Evolutionary conservation across 2,113 vertebrate genomes (phyloP).

Genomic region (Gasterosteus nipponicus): DNA sequence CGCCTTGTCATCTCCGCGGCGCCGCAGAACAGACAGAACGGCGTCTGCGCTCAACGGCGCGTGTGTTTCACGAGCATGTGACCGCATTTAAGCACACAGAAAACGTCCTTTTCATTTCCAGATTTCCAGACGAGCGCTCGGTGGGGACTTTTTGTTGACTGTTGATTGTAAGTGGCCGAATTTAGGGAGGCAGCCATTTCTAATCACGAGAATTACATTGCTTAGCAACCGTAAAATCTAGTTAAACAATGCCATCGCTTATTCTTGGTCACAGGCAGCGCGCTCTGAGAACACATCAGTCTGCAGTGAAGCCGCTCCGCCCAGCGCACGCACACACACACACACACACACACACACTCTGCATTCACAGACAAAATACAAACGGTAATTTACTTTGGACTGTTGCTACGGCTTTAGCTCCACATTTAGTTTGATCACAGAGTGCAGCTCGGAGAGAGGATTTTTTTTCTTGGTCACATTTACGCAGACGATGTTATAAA

Average conservation of each 20-base stretch:
- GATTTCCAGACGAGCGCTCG: conserved; percentile 59
- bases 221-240: conserved; percentile 85
- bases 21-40: conserved; percentile 26
- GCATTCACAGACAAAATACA: conserved; percentile 64
- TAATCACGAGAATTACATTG: conserved; percentile 84
- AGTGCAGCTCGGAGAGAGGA: conserved; percentile 49
- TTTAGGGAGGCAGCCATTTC: conserved; percentile 84
- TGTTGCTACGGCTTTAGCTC: conserved; percentile 63
- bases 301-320: conserved; percentile 73
- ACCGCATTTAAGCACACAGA: conserved; percentile 29
- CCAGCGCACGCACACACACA: conserved; percentile 50
- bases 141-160: conserved; percentile 78
- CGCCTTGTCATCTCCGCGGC: conserved; percentile 51
- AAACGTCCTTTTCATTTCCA: conserved; percentile 22
- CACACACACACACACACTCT: conserved; percentile 23
- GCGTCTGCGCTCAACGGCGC: not conserved
- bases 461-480: conserved; percentile 35
- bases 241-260: conserved; percentile 81
- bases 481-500: conserved; percentile 57
- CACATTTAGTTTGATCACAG: conserved; percentile 76
- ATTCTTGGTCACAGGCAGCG: conserved; percentile 78
- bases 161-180: conserved; percentile 81
- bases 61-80: conserved; percentile 6
- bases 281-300: conserved; percentile 70
- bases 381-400: conserved; percentile 73